These are phyloP conservation scores for Nyctibius grandis DNA, from an alignment of 2,797 vertebrate species.

Conservation along the genomic window DNA sequence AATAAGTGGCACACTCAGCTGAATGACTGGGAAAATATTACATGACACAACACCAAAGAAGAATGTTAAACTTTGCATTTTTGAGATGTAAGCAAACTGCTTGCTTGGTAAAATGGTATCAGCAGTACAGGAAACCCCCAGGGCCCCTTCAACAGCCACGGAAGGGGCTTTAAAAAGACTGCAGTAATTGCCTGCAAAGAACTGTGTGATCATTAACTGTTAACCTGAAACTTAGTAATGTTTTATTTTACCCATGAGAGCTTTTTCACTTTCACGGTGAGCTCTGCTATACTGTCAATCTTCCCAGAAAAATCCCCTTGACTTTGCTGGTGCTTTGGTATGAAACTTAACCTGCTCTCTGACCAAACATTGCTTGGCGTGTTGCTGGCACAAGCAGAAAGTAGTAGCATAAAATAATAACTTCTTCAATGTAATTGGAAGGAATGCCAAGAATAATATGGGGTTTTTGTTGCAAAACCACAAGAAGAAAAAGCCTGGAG, in stretches of 20 bases:
- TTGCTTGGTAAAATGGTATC: neutral
- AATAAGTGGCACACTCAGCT: neutral
- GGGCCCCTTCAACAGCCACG: neutral
- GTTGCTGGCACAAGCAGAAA: neutral
- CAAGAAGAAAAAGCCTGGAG: neutral
- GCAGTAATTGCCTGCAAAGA: constrained; percentile 34
- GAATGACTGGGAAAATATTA: neutral
- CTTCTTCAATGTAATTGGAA: neutral
- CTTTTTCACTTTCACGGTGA: neutral
- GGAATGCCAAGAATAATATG: neutral
- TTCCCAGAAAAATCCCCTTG: neutral
- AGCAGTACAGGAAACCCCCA: neutral
- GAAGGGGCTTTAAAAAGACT: constrained; percentile 29
- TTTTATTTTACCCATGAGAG: constrained; percentile 49
- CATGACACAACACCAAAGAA: neutral
- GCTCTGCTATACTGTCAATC: neutral
- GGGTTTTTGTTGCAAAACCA: neutral
- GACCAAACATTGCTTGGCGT: neutral
- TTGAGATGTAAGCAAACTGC: neutral
- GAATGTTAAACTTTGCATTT: constrained; percentile 22
- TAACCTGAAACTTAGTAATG: constrained; percentile 55
- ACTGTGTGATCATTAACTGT: constrained; percentile 51
- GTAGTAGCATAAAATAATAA: neutral
- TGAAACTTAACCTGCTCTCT: neutral
- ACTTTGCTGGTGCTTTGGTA: neutral